These are phyloP conservation scores for Onychorhynchus coronatus DNA, from an alignment of 2,113 vertebrate genomes.

Conservation along the genomic window DNA sequence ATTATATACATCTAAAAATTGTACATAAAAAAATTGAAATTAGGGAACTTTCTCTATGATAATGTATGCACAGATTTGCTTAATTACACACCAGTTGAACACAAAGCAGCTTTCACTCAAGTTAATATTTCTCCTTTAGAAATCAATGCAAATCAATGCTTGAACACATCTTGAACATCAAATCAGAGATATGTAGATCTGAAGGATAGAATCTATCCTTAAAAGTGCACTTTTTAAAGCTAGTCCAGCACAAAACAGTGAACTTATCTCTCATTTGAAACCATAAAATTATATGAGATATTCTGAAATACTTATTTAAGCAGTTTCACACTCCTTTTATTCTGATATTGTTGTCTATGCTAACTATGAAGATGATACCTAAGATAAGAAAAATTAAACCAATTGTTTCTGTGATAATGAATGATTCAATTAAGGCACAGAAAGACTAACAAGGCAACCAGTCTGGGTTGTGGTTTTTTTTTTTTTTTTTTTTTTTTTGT, in stretches of 20 bases:
- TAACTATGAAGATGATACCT: neutral
- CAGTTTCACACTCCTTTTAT: neutral
- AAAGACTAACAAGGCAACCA: neutral
- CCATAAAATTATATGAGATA: neutral
- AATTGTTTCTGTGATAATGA: neutral
- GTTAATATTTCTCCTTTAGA: neutral
- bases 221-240: neutral
- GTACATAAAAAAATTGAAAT: neutral
- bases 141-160: neutral
- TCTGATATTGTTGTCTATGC: neutral
- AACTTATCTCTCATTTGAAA: neutral
- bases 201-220: neutral
- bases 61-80: neutral
- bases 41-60: neutral
- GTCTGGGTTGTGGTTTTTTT: fast-evolving
- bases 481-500: neutral
- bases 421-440: neutral
- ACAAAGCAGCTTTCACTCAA: neutral
- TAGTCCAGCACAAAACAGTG: neutral
- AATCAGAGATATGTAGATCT: neutral
- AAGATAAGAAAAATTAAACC: neutral
- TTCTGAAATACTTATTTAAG: neutral
- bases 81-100: neutral
- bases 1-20: neutral
- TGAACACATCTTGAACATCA: neutral